A percentile compares a stretch with the other conserved stretches of the same genome.
Evolutionary conservation across 2,113 vertebrate species (phyloP).

Genomic region (Mormoops blainvillei): DNA sequence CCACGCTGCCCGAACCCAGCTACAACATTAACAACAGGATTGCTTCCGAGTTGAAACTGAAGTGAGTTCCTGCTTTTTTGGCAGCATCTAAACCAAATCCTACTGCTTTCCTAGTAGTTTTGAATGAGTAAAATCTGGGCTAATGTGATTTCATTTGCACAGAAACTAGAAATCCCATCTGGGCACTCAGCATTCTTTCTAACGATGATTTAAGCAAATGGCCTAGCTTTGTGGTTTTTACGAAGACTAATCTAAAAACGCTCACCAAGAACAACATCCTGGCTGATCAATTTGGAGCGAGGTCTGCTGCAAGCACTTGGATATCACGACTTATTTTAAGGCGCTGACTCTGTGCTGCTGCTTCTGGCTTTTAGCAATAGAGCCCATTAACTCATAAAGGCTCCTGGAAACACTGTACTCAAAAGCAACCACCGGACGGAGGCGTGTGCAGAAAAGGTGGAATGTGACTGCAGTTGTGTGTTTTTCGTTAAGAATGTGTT

Average conservation of each 20-base stretch:
- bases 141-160: slow-evolving; percentile 70
- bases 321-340: not conserved
- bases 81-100: slow-evolving; percentile 71
- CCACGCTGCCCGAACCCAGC: slow-evolving; percentile 78
- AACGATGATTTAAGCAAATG: slow-evolving; percentile 56
- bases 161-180: slow-evolving; percentile 67
- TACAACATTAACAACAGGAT: slow-evolving; percentile 90
- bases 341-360: not conserved
- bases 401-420: not conserved
- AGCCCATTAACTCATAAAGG: not conserved
- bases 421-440: not conserved
- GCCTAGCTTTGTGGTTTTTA: slow-evolving; percentile 64
- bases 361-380: not conserved
- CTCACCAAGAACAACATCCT: slow-evolving; percentile 35
- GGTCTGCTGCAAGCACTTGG: not conserved
- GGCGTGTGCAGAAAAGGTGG: not conserved
- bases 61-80: slow-evolving; percentile 82
- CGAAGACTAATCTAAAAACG: slow-evolving; percentile 33
- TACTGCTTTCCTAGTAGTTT: slow-evolving; percentile 70
- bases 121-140: slow-evolving; percentile 66
- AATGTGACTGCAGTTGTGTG: not conserved
- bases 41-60: slow-evolving; percentile 88
- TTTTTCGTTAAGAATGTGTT: not conserved
- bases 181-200: slow-evolving; percentile 66
- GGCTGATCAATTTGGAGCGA: not conserved